Conservation (phyloP, 2,888 invertebrate genomes). For the Meiosimyza platycephala region DNA sequence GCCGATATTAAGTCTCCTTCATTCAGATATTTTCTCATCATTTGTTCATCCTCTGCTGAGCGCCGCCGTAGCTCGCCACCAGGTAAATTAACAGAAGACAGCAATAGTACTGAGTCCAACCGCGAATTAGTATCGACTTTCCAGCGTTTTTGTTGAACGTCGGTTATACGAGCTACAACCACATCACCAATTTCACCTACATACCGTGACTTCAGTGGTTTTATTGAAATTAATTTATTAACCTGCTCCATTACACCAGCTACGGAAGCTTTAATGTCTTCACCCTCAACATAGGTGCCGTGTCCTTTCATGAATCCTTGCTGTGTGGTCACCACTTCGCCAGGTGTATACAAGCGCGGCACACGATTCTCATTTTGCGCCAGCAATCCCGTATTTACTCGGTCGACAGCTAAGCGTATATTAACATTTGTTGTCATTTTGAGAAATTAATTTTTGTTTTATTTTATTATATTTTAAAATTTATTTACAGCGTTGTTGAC, state of each 20-base stretch:
- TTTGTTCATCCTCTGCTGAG: conserved; percentile 95
- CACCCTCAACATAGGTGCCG: conserved; percentile 91
- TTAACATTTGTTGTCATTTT: conserved; percentile 68
- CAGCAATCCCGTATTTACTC: conserved; percentile 70
- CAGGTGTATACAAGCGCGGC: conserved; percentile 83
- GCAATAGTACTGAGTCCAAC: conserved; percentile 84
- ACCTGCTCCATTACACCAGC: conserved; percentile 95
- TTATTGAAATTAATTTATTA: conserved; percentile 92
- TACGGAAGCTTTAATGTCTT: conserved; percentile 88
- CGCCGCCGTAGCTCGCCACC: conserved; percentile 94
- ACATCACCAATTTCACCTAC: conserved; percentile 97
- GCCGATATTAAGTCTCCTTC: conserved; percentile 98
- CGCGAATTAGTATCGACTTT: conserved; percentile 94
- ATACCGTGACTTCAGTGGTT: conserved; percentile 90
- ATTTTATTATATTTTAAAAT: too few relatives aligned
- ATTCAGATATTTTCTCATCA: conserved; percentile 94
- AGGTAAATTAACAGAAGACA: conserved; percentile 97
- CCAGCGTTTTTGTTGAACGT: conserved; percentile 95
- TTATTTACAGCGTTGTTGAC: too few relatives aligned
- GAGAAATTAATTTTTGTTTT: too few relatives aligned
- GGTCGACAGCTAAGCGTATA: conserved; percentile 74
- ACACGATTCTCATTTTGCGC: conserved; percentile 69
- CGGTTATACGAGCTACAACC: conserved; percentile 92
- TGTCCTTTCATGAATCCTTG: conserved; percentile 81
- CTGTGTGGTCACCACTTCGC: conserved; percentile 86